Evolutionary conservation across 2,888 invertebrate genomes (phyloP), one percentile per base, ranked within the genome.

Genomic region (Gonocerus acuteangulatus): DNA sequence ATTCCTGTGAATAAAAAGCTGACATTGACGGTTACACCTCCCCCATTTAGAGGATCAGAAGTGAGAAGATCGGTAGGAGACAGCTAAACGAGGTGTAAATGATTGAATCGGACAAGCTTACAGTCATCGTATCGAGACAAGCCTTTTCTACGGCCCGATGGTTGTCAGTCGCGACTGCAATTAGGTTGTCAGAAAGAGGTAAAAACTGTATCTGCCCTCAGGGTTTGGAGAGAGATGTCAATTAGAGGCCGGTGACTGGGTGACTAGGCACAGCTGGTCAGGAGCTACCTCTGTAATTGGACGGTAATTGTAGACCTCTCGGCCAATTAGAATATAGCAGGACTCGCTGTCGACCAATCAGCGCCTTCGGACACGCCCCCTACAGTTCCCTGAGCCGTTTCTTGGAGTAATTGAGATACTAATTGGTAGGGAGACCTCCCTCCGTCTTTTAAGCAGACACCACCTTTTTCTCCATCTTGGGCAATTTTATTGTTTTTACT

Each of bases 261-360:
- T 51, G 51, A 51, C 51, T 51, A 34, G 51, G 19, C 51, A 34
- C 27, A n/a, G n/a, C n/a, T n/a, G n/a, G n/a, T n/a, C n/a, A n/a
- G n/a, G 48, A 27, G 27, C 48, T 23, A 23, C 2, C 48, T 11
- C 15, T 39, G 34, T 52, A 52, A 52, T 52, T 52, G 61, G 52
- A 61, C 61, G 61, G 58, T 39, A 57, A 61, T 61, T 63, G 61
- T 57, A 44, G 61, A 42, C 36, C 56, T 48, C 36, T 44, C 57
- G 45, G 42, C 34, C 45, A 44, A 18, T 47, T 39, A 49, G 44
- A 49, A 27, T 32, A 23, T 32, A 27, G 16, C 48, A 32, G 51
- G 32, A 27, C 32, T 51, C 19, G 36, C 21, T 21, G 15, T 21
- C 23, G 45, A 32, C 22, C 27, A 47, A 34, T 39, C 32, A 27